phyloP scores from a whole-genome alignment of 2,797 vertebrate genomes.

The Tiaroga cobitis region DNA sequence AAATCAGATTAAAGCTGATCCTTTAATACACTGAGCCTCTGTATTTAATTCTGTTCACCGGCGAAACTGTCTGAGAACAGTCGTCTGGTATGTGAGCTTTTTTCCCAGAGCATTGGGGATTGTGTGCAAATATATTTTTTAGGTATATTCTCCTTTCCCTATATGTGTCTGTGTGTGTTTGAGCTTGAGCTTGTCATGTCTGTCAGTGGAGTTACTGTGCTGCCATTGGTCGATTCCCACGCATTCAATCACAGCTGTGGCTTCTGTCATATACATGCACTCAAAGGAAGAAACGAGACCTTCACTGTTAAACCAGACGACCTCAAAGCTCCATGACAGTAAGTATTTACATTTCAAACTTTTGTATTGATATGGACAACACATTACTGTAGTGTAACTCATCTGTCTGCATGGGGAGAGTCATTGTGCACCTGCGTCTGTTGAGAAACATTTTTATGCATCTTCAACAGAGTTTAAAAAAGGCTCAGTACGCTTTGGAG shows the following conservation, averaged over 20 bases:
- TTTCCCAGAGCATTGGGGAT: neutral
- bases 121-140: conserved; percentile 21
- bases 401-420: conserved; percentile 32
- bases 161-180: conserved; percentile 48
- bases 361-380: conserved; percentile 2
- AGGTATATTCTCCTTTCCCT: neutral
- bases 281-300: conserved; percentile 40
- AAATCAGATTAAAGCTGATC: conserved; percentile 22
- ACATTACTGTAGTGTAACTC: conserved; percentile 18
- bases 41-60: conserved; percentile 3
- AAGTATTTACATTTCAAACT: conserved; percentile 35
- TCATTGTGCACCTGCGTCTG: conserved; percentile 27
- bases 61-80: neutral
- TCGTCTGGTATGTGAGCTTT: neutral
- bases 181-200: conserved; percentile 37
- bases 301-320: conserved; percentile 24
- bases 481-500: neutral
- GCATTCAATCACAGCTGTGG: conserved; percentile 60
- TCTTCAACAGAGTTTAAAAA: conserved; percentile 12
- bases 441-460: neutral
- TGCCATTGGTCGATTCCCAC: conserved; percentile 71
- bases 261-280: conserved; percentile 47
- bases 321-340: conserved; percentile 37
- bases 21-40: conserved; percentile 8
- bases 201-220: conserved; percentile 55